Evolutionary conservation across 1,140 invertebrate genomes (phyloP).

Genomic region (Gonioctena quinquepunctata): DNA sequence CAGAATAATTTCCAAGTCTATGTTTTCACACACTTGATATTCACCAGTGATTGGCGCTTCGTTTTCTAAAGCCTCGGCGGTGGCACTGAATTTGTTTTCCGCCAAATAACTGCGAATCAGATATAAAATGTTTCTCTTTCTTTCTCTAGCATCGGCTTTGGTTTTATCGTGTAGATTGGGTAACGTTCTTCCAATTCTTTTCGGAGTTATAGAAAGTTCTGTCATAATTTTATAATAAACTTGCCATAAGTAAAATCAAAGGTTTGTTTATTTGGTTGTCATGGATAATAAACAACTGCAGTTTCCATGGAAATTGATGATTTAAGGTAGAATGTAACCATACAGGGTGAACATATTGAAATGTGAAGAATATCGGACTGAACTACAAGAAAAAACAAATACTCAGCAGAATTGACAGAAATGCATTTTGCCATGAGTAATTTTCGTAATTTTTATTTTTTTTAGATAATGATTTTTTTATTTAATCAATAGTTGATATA

Average conservation of each 20-base stretch:
- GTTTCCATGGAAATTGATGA: not conserved
- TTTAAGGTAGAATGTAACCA: too few relatives aligned
- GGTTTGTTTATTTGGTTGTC: not conserved
- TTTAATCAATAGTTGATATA: too few relatives aligned
- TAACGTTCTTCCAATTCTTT: constrained; percentile 24
- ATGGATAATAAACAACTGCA: not conserved
- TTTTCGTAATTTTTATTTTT: too few relatives aligned
- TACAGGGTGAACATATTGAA: too few relatives aligned
- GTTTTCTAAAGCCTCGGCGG: constrained; percentile 63
- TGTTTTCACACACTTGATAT: constrained; percentile 86
- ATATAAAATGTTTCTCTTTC: constrained; percentile 76
- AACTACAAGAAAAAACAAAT: too few relatives aligned
- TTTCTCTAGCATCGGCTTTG: constrained; percentile 63
- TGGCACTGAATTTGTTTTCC: constrained; percentile 71
- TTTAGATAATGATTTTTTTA: too few relatives aligned
- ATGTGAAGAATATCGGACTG: too few relatives aligned
- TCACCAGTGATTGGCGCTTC: constrained; percentile 72
- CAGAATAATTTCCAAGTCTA: constrained; percentile 84
- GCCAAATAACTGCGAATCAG: constrained; percentile 76
- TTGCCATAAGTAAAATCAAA: too few relatives aligned
- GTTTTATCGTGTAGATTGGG: constrained; percentile 57
- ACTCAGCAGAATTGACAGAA: too few relatives aligned
- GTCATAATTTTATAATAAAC: constrained; percentile 15
- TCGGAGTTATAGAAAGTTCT: constrained; percentile 15
- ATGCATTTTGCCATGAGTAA: too few relatives aligned